phyloP scores from a whole-genome alignment of 2,888 invertebrate species.

The Ferdinandea cuprea region DNA sequence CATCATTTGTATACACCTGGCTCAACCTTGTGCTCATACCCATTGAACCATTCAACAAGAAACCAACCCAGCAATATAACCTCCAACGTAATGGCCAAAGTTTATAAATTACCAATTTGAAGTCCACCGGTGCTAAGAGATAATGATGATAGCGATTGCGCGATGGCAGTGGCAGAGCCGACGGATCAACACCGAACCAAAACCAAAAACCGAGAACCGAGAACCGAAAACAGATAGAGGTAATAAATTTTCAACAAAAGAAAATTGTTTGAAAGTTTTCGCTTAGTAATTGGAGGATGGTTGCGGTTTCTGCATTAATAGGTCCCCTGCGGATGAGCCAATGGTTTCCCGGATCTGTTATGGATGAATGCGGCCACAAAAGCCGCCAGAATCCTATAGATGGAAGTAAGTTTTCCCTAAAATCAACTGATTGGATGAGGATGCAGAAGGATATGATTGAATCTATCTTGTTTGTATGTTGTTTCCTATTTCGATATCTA shows the following conservation, averaged over 20 bases:
- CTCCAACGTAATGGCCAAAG: constrained; percentile 47
- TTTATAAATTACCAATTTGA: constrained; percentile 70
- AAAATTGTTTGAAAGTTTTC: constrained; percentile 67
- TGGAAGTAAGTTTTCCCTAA: not conserved
- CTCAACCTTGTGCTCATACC: not conserved
- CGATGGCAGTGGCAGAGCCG: constrained; percentile 15
- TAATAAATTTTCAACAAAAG: constrained; percentile 72
- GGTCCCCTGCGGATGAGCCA: constrained; percentile 51
- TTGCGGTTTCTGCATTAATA: constrained; percentile 67
- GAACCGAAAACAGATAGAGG: constrained; percentile 47
- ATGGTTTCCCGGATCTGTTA: constrained; percentile 18
- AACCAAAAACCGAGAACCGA: constrained; percentile 3
- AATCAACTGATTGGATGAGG: constrained; percentile 8
- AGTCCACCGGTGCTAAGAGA: constrained; percentile 47
- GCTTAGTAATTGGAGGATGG: constrained; percentile 67
- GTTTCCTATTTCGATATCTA: constrained; percentile 34
- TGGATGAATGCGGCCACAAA: constrained; percentile 22
- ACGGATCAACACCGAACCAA: constrained; percentile 28
- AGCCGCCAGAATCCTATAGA: constrained; percentile 30
- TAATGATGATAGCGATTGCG: constrained; percentile 21
- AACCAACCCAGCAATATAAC: constrained; percentile 11
- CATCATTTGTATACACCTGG: constrained; percentile 21
- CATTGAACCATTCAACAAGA: constrained; percentile 32
- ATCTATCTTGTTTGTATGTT: constrained; percentile 21
- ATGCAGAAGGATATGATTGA: constrained; percentile 29